Percentiles rank a stretch among this genome's conserved stretches.
These are phyloP conservation scores for Gephyroberyx darwinii DNA, from an alignment of 2,797 vertebrate species.

Conservation along the genomic window DNA sequence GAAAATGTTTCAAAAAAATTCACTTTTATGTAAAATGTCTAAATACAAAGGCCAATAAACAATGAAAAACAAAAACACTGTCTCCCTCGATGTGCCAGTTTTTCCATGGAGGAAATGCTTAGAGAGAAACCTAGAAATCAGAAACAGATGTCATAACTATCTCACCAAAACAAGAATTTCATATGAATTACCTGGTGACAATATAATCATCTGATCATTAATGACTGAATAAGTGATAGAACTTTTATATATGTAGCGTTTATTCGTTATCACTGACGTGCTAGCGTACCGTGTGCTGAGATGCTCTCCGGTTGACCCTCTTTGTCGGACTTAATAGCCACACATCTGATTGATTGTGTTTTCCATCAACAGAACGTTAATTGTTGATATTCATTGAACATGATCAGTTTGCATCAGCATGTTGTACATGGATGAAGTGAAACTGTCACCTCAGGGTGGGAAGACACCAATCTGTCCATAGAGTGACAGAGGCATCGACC, in stretches of 20 bases:
- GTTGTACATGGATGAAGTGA: slow-evolving; percentile 54
- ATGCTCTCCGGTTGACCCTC: neutral
- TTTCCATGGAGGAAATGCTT: neutral
- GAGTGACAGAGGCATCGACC: slow-evolving; percentile 32
- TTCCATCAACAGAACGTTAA: slow-evolving; percentile 45
- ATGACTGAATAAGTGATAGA: neutral
- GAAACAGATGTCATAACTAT: neutral
- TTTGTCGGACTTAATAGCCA: slow-evolving; percentile 14
- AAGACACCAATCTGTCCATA: slow-evolving; percentile 44
- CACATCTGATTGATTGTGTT: slow-evolving; percentile 42
- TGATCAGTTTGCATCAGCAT: slow-evolving; percentile 41
- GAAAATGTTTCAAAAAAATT: slow-evolving; percentile 1
- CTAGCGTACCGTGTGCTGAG: no score
- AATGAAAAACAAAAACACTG: no score
- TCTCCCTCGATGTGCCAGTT: no score
- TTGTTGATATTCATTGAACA: slow-evolving; percentile 52
- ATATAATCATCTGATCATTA: neutral
- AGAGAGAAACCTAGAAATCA: neutral
- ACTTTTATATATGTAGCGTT: neutral
- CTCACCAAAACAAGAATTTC: neutral
- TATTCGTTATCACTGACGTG: neutral
- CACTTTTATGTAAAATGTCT: slow-evolving; percentile 11
- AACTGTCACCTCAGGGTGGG: slow-evolving; percentile 54
- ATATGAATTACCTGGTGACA: neutral
- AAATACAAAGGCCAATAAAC: neutral